Evolutionary conservation across 92 coral and sea anemone species (phyloP).

Genomic region (Virgularia gustaviana): DNA sequence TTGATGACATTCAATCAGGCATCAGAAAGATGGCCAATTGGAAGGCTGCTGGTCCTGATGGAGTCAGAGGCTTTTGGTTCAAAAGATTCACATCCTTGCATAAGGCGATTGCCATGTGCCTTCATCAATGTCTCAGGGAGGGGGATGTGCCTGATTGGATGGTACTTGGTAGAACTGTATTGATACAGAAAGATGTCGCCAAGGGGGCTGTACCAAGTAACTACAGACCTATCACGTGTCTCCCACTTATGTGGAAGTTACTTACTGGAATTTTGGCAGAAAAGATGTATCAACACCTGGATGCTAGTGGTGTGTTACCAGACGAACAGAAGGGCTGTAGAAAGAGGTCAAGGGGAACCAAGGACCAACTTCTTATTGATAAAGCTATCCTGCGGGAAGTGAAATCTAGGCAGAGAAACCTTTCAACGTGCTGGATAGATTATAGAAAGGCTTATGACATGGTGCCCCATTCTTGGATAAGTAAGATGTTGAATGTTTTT

Average conservation of each 20-base stretch:
- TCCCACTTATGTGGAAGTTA: conserved; percentile 46
- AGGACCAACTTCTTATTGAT: conserved; percentile 47
- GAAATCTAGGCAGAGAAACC: background rate
- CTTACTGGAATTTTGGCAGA: conserved; percentile 30
- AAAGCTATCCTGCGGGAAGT: conserved; percentile 41
- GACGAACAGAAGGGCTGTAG: conserved; percentile 47
- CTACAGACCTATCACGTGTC: conserved; percentile 50
- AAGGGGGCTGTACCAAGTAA: conserved; percentile 21
- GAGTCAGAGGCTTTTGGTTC: conserved; percentile 37
- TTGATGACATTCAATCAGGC: conserved; percentile 28
- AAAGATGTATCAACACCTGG: conserved; percentile 41
- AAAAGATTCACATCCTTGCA: conserved; percentile 27
- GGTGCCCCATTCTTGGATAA: background rate
- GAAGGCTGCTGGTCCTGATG: conserved; percentile 51
- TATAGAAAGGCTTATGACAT: background rate
- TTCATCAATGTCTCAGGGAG: conserved; percentile 16
- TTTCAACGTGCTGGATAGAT: background rate
- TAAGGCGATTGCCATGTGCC: conserved; percentile 6
- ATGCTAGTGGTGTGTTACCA: conserved; percentile 20
- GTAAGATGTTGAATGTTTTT: background rate
- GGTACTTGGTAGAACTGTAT: conserved; percentile 38
- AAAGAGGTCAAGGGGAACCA: conserved; percentile 35
- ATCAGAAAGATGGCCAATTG: conserved; percentile 26
- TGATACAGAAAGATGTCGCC: conserved; percentile 30
- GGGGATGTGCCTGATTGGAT: conserved; percentile 24